Evolutionary conservation across 2,888 invertebrate genomes (phyloP), one percentile per base, ranked within the genome.

Genomic region (Thymelicus lineola): DNA sequence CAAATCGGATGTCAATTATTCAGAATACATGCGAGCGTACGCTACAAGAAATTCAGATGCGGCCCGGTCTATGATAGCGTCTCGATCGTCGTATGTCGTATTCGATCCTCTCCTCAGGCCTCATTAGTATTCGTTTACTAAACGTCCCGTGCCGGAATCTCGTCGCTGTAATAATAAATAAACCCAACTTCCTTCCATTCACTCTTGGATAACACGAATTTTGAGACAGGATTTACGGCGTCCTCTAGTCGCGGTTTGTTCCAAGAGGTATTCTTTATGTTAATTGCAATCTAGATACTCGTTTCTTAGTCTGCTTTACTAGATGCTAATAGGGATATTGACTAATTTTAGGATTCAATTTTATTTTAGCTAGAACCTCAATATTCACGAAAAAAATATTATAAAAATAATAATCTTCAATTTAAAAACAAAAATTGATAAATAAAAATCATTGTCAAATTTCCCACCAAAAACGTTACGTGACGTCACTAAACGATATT

Each of bases 111-210:
- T 28, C 28, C 15, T n/a, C 12, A 42, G 50, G 7, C 15, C 63
- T 64, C 74, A 79, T 79, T 78, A 74, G 75, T 79, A 80, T 79
- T 77, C 79, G 66, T 71, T 72, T 74, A 76, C 74, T 71, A 75
- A 71, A 70, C 61, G 71, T 72, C 67, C 70, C 73, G 74, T 73
- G 74, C 75, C 75, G 76, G 77, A 75, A 74, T 79, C 75, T 73
- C 70, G 76, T 76, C 75, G 74, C 73, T 70, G 68, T 77, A 75
- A 76, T 75, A 76, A 74, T 77, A 77, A 77, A 75, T 74, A 76
- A 53, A 53, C 53, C 17, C 76, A 73, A 78, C 79, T 78, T 80
- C 80, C 80, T 79, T 61, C 76, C 79, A 79, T 79, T 80, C 76
- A 76, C 65, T 67, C 48, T 71, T 72, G 71, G 57, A 62, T 76